Conservation (phyloP, 1,140 invertebrate species). For the Lordiphosa mommai region DNA sequence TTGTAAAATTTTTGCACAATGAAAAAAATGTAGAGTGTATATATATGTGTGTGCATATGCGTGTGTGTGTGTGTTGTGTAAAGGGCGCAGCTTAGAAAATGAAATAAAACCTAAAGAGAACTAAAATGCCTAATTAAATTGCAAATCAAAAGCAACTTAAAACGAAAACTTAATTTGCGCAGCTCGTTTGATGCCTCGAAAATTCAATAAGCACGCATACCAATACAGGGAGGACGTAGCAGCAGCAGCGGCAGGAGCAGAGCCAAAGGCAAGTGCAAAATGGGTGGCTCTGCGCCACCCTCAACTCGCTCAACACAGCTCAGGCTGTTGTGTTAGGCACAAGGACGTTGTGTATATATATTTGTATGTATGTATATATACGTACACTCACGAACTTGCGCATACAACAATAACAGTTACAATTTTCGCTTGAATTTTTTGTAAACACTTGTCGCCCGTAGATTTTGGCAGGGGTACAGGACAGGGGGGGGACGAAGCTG, state of each 20-base stretch:
- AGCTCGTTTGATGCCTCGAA: slow-evolving; percentile 23
- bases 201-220: slow-evolving; percentile 72
- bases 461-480: not conserved
- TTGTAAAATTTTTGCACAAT: slow-evolving; percentile 39
- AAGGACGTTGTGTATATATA: slow-evolving; percentile 59
- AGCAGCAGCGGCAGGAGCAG: slow-evolving; percentile 11
- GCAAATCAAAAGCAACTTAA: slow-evolving; percentile 42
- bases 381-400: slow-evolving; percentile 22
- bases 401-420: slow-evolving; percentile 38
- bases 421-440: slow-evolving; percentile 30
- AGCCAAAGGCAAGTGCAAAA: slow-evolving; percentile 39
- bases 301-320: not conserved
- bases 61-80: slow-evolving; percentile 38
- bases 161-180: slow-evolving; percentile 34
- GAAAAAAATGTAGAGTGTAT: slow-evolving; percentile 28
- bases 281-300: slow-evolving; percentile 32
- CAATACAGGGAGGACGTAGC: slow-evolving; percentile 17
- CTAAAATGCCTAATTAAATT: slow-evolving; percentile 46
- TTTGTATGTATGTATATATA: slow-evolving; percentile 18
- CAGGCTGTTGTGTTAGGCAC: slow-evolving; percentile 59
- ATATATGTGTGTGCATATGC: slow-evolving; percentile 33
- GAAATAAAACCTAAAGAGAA: slow-evolving; percentile 15
- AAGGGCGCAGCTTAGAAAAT: slow-evolving; percentile 63
- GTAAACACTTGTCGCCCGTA: slow-evolving; percentile 59
- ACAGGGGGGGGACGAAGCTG: slow-evolving; percentile 4